phyloP scores from a whole-genome alignment of 2,797 vertebrate genomes.

The Megaceryle alcyon region DNA sequence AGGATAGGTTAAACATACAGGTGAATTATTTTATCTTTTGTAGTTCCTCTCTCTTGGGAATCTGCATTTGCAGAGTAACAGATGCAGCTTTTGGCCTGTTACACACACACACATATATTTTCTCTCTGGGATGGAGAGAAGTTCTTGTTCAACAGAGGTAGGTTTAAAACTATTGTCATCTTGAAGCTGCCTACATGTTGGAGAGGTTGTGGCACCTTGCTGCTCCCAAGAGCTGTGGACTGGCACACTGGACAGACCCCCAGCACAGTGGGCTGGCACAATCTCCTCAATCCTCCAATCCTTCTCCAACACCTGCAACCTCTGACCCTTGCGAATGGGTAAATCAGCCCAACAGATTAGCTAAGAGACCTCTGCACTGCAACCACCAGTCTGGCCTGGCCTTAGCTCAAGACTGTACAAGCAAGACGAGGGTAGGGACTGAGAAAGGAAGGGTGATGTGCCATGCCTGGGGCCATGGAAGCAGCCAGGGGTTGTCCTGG shows the following conservation, averaged over 20 bases:
- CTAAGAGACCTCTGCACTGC: neutral
- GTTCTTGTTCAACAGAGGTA: neutral
- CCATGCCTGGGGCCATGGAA: accelerated
- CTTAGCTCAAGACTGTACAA: accelerated
- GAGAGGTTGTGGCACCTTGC: neutral
- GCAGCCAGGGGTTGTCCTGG: neutral
- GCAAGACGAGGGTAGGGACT: neutral
- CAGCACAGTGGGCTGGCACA: neutral
- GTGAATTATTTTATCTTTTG: neutral
- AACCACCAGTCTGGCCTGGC: neutral
- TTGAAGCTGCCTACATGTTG: neutral
- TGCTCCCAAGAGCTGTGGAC: neutral
- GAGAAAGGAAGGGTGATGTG: accelerated
- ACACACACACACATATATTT: neutral
- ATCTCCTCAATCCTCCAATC: accelerated
- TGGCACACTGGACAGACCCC: neutral
- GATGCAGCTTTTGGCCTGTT: neutral
- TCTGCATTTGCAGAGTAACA: neutral
- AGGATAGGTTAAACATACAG: slow-evolving; percentile 17
- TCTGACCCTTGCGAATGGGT: neutral
- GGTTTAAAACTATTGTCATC: neutral
- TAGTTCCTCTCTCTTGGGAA: neutral
- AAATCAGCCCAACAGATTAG: neutral
- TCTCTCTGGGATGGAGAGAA: neutral
- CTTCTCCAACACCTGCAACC: neutral